Base-by-base conservation (phyloP, 1,140 invertebrate genomes). In the Helicorthomorpha holstii region DNA sequence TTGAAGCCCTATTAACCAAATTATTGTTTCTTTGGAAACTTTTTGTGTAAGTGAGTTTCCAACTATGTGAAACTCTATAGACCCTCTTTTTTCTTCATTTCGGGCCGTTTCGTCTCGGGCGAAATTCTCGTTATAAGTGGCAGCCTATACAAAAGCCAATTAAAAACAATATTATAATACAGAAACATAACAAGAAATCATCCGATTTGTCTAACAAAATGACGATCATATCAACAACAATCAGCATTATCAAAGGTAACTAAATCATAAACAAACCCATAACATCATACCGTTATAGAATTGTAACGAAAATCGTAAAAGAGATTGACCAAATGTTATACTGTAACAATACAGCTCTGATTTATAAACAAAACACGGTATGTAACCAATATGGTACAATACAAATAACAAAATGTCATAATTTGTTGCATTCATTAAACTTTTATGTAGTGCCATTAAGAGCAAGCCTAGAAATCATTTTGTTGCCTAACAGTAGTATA, bases 41-140 rank as follows among this genome's bases (percentile, higher is more conserved):
- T 82, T 77, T 55, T 83, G 78, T 0, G 83, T 86, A 3, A 96
- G 70, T 26, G 88, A 88, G 70, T 98, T 97, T 0, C 86, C 87
- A 49, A 98, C 81, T 1, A 97, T 81, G 59, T 94, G 87, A 65
- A 96, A 92, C 62, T 91, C 82, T 16, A 97, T 96, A 21, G 86
- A 76, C 46, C 89, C 87, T 52, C 79, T 75, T 46, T 79, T 78
- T 67, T 98, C 93, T 65, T 95, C 89, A 14, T 80, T 70, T 63
- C 92, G 85, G 0, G 92, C 89, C 10, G 82, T 82, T 63, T 94
- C 89, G 63, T 96, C 91, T 46, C 91, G 73, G 0, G 89, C 84
- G 2, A 82, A 78, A 67, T 85, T 81, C 44, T 85, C 85, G 52
- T 83, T 81, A 61, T 89, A 88, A 1, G 89, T 67, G 1, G 81